Evolutionary conservation across 2,888 invertebrate species (phyloP).

Genomic region (Orthosia cruda): DNA sequence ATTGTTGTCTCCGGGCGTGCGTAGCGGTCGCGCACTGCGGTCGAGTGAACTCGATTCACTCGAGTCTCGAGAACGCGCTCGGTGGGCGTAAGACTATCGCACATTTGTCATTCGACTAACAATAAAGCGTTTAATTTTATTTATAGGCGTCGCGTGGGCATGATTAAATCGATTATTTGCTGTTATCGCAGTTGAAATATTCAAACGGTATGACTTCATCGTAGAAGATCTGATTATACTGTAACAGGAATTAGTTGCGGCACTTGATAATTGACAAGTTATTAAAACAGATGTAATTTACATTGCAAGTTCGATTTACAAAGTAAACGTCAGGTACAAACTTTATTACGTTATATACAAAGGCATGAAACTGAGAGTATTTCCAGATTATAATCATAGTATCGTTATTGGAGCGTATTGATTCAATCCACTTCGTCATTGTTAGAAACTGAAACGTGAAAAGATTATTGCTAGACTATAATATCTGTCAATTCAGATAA

Average conservation of each 20-base stretch:
- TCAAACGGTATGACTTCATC: slow-evolving; percentile 78
- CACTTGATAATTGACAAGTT: slow-evolving; percentile 36
- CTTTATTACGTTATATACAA: neutral
- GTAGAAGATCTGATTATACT: slow-evolving; percentile 51
- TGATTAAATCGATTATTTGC: slow-evolving; percentile 81
- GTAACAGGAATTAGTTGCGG: slow-evolving; percentile 36
- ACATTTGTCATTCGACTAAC: slow-evolving; percentile 89
- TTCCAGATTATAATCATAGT: slow-evolving; percentile 32
- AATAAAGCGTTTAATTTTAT: slow-evolving; percentile 88
- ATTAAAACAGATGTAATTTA: slow-evolving; percentile 4
- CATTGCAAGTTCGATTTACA: neutral
- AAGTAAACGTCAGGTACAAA: neutral
- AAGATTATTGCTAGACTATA: slow-evolving; percentile 78
- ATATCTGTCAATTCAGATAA: slow-evolving; percentile 82
- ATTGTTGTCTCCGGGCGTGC: slow-evolving; percentile 77
- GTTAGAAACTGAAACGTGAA: slow-evolving; percentile 72
- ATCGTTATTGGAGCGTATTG: slow-evolving; percentile 60
- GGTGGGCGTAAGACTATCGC: slow-evolving; percentile 85
- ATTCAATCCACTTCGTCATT: slow-evolving; percentile 67
- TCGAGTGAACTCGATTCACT: slow-evolving; percentile 54
- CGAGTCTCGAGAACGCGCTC: slow-evolving; percentile 30
- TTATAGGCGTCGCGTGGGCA: slow-evolving; percentile 86
- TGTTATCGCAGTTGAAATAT: slow-evolving; percentile 78
- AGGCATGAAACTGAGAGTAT: slow-evolving; percentile 27
- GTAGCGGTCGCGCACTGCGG: slow-evolving; percentile 67